A percentile compares a stretch with the other conserved stretches of the same genome.
Evolutionary conservation across 2,113 vertebrate genomes (phyloP).

Genomic region (Oreocharis arfaki): DNA sequence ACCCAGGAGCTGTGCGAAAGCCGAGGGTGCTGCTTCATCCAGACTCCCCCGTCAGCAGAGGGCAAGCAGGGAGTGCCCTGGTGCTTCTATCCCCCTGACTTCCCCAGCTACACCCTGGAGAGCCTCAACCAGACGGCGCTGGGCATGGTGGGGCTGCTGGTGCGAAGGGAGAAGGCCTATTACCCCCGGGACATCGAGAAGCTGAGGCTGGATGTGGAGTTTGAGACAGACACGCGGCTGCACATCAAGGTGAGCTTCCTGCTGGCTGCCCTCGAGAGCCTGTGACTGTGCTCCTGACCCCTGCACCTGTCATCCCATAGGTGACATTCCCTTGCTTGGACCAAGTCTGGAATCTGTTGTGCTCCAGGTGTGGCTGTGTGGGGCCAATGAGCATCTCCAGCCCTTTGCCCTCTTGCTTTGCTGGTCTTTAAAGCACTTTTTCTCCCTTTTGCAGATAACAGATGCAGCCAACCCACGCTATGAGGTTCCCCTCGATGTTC

Average conservation of each 20-base stretch:
- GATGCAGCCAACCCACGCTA: conserved; percentile 74
- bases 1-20: conserved; percentile 79
- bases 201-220: conserved; percentile 74
- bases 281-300: background rate
- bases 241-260: conserved; percentile 76
- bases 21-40: conserved; percentile 83
- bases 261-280: background rate
- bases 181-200: conserved; percentile 80
- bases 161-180: conserved; percentile 74
- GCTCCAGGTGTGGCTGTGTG: background rate
- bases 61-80: conserved; percentile 75
- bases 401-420: background rate
- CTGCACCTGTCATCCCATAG: background rate
- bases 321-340: background rate
- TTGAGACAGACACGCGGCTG: conserved; percentile 76
- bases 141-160: conserved; percentile 74
- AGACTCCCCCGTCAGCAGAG: background rate
- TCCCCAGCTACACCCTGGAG: conserved; percentile 79
- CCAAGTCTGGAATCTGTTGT: background rate
- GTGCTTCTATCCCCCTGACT: conserved; percentile 84
- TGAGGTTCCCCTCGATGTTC: conserved; percentile 78
- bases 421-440: background rate
- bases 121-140: conserved; percentile 65
- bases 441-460: conserved; percentile 66
- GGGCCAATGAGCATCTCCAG: background rate